Evolutionary conservation across 1,140 invertebrate genomes (phyloP).

Genomic region (Monomorium pharaonis): DNA sequence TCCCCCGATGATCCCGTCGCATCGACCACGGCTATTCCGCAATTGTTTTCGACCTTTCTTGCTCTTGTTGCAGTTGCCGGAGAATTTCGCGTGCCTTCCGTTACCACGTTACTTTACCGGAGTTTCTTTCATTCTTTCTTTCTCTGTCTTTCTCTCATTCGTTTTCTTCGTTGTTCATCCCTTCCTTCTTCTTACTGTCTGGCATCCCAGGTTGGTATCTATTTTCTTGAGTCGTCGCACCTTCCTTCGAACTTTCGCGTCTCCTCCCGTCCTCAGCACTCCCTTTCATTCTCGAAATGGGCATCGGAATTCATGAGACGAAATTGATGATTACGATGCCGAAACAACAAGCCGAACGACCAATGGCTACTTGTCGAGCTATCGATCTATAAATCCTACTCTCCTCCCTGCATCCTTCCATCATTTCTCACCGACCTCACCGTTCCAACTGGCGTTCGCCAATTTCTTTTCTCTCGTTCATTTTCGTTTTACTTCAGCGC

Average conservation of each 20-base stretch:
- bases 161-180: background rate
- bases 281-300: constrained; percentile 23
- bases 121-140: background rate
- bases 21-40: constrained; percentile 60
- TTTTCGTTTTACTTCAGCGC: background rate
- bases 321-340: constrained; percentile 64
- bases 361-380: constrained; percentile 10
- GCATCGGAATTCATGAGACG: constrained; percentile 66
- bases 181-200: background rate
- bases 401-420: background rate
- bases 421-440: background rate
- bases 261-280: background rate
- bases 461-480: background rate
- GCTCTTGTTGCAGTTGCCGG: constrained; percentile 66
- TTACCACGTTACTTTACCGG: constrained; percentile 11
- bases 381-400: constrained; percentile 7
- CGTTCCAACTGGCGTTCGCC: background rate
- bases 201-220: constrained; percentile 4
- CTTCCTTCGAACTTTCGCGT: background rate
- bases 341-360: constrained; percentile 30
- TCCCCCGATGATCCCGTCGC: constrained; percentile 49
- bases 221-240: constrained; percentile 24
- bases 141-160: background rate
- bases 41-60: constrained; percentile 68
- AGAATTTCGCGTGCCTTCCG: constrained; percentile 48